A percentile compares a stretch with the other conserved stretches of the same genome.
phyloP scores from a whole-genome alignment of 2,888 invertebrate genomes.

The Scrobipalpa costella region DNA sequence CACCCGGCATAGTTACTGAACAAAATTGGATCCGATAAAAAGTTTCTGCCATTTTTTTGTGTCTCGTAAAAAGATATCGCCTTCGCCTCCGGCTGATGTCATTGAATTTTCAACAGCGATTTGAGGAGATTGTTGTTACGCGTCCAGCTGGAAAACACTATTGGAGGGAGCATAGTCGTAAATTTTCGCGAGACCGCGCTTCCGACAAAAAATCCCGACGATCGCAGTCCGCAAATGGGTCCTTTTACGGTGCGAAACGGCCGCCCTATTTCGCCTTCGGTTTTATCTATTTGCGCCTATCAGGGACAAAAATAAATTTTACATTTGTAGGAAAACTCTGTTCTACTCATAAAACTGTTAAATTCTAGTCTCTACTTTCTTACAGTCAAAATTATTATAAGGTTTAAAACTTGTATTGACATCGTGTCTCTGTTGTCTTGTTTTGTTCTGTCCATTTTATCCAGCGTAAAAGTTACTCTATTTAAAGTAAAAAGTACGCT shows the following conservation, averaged over 20 bases:
- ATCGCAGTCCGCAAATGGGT: slow-evolving; percentile 21
- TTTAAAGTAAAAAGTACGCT: not conserved
- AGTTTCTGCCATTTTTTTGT: slow-evolving; percentile 59
- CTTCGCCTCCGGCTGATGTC: slow-evolving; percentile 55
- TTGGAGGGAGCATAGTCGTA: slow-evolving; percentile 24
- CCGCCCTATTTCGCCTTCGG: slow-evolving; percentile 18
- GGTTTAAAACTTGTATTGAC: too few species aligned
- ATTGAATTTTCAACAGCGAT: slow-evolving; percentile 64
- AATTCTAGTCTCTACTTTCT: not conserved
- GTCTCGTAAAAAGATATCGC: slow-evolving; percentile 62
- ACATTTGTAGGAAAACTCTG: not conserved
- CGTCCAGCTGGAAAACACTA: slow-evolving; percentile 17
- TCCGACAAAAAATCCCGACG: slow-evolving; percentile 5
- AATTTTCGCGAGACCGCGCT: slow-evolving; percentile 18
- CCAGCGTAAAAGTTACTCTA: not conserved
- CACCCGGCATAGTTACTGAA: slow-evolving; percentile 62
- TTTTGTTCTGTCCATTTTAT: not conserved
- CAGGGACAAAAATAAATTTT: slow-evolving; percentile 21
- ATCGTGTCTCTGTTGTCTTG: too few species aligned
- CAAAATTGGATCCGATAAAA: slow-evolving; percentile 68
- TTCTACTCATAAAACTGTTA: not conserved
- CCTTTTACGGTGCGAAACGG: slow-evolving; percentile 19
- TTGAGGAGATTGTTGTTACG: slow-evolving; percentile 52
- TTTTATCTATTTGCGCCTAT: slow-evolving; percentile 19
- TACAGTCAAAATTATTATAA: too few species aligned